Evolutionary conservation across 1,140 invertebrate species (phyloP).

Genomic region (Drosophila kanapiae): DNA sequence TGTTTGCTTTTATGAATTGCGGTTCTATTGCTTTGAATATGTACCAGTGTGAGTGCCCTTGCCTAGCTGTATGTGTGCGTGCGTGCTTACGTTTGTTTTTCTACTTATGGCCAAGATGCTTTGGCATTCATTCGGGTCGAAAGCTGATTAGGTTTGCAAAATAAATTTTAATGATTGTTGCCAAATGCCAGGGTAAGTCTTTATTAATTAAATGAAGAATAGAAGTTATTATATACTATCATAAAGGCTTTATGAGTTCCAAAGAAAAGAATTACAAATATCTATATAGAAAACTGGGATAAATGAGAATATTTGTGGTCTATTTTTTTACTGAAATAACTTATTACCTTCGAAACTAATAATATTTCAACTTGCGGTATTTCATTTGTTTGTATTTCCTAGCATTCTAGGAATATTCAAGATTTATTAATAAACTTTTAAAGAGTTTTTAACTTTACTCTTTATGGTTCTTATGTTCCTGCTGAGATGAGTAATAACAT

Average conservation of each 20-base stretch:
- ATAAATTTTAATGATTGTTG: constrained; percentile 43
- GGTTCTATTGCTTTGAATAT: constrained; percentile 54
- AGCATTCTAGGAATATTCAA: no score
- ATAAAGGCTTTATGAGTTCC: not conserved
- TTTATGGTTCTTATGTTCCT: not conserved
- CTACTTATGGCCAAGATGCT: constrained; percentile 23
- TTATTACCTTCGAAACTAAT: no score
- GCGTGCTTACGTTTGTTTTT: constrained; percentile 3
- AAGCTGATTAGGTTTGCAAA: constrained; percentile 56
- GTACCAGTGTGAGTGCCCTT: constrained; percentile 9
- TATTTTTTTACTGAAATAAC: no score
- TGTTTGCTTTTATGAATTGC: constrained; percentile 48
- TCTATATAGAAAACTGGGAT: no score
- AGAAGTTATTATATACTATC: no score
- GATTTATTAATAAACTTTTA: not conserved
- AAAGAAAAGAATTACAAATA: not conserved
- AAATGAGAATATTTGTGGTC: no score
- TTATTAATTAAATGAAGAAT: not conserved
- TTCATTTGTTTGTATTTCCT: no score
- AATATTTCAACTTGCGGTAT: no score
- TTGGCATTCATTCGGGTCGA: constrained; percentile 22
- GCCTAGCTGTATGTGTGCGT: not conserved
- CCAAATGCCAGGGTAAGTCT: not conserved
- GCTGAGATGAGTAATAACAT: not conserved
- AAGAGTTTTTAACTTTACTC: not conserved